Evolutionary conservation across 2,888 invertebrate genomes (phyloP).

Genomic region (Ophion slaviceki): DNA sequence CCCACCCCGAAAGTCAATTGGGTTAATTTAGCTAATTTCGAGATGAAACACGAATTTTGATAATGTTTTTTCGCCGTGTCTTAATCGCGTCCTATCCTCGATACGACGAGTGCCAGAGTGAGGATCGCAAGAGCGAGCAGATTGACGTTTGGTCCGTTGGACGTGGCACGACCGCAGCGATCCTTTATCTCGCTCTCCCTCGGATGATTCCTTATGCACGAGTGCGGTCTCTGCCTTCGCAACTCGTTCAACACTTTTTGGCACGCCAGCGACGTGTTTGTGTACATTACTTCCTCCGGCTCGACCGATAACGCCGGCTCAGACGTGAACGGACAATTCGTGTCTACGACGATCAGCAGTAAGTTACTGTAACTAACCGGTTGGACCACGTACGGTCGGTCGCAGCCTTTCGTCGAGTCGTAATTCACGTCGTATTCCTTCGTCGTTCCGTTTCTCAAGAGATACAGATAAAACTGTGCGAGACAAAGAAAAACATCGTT

Average conservation of each 20-base stretch:
- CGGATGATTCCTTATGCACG: conserved; percentile 90
- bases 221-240: conserved; percentile 88
- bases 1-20: too few relatives aligned
- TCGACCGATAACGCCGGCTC: conserved; percentile 83
- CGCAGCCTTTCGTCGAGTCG: conserved; percentile 70
- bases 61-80: background rate
- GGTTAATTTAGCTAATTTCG: conserved; percentile 37
- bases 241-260: conserved; percentile 85
- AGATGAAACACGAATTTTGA: conserved; percentile 25
- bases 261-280: conserved; percentile 87
- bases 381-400: conserved; percentile 89
- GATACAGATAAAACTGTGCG: conserved; percentile 82
- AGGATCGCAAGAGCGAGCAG: conserved; percentile 64
- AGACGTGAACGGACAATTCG: conserved; percentile 85
- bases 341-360: conserved; percentile 90
- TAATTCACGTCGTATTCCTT: conserved; percentile 75
- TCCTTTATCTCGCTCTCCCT: conserved; percentile 87
- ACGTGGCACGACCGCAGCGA: conserved; percentile 78
- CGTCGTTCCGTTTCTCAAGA: conserved; percentile 77
- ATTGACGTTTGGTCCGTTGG: conserved; percentile 67
- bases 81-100: conserved; percentile 60
- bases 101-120: conserved; percentile 20
- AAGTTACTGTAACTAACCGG: conserved; percentile 91
- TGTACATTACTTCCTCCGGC: conserved; percentile 83
- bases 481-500: conserved; percentile 7